phyloP scores from a whole-genome alignment of 2,888 invertebrate genomes.

The Megastigmus dorsalis region DNA sequence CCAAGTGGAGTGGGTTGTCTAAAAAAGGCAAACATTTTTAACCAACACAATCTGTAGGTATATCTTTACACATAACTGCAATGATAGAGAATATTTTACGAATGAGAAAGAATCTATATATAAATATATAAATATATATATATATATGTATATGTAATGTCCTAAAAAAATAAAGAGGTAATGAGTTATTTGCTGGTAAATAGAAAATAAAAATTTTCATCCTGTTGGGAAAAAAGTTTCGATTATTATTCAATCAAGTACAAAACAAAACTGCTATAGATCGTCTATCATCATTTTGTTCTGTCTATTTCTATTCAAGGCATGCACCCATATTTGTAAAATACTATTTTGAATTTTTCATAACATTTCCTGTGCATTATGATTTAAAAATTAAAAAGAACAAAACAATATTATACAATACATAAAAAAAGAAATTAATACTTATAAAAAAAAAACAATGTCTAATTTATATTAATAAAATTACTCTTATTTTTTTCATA shows the following conservation, averaged over 20 bases:
- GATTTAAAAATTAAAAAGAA: background rate
- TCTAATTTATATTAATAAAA: background rate
- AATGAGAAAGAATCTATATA: constrained; percentile 53
- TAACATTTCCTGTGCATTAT: background rate
- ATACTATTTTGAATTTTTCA: constrained; percentile 17
- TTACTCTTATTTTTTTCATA: constrained; percentile 14
- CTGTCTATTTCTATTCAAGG: background rate
- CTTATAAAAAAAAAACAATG: constrained; percentile 10
- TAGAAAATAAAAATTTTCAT: constrained; percentile 58
- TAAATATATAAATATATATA: constrained; percentile 51
- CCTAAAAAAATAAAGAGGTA: constrained; percentile 53
- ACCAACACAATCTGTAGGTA: constrained; percentile 46
- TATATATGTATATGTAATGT: constrained; percentile 57
- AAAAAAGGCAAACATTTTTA: constrained; percentile 45
- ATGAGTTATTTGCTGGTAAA: constrained; percentile 56
- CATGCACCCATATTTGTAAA: constrained; percentile 12
- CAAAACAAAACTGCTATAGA: background rate
- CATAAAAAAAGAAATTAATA: background rate
- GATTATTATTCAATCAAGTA: constrained; percentile 26
- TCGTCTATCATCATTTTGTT: no score
- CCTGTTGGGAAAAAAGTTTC: constrained; percentile 50
- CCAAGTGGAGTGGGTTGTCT: constrained; percentile 50
- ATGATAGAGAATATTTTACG: constrained; percentile 58
- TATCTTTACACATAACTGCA: constrained; percentile 55
- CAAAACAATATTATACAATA: constrained; percentile 8